phyloP scores from a whole-genome alignment of 2,113 vertebrate species.

The Stomatorhinus ivindoensis region DNA sequence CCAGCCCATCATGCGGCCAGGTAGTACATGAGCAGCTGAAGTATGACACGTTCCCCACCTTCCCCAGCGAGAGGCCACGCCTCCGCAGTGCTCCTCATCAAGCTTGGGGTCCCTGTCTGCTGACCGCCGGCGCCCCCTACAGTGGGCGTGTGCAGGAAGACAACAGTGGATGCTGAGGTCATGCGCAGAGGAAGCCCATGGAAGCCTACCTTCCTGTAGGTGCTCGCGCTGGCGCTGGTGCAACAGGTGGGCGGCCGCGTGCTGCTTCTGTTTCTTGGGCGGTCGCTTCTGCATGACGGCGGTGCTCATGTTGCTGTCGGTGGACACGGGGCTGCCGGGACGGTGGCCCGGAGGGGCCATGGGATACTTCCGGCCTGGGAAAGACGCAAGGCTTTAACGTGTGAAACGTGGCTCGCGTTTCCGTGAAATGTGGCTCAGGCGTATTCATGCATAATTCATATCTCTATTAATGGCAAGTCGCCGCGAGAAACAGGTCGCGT shows the following conservation, averaged over 20 bases:
- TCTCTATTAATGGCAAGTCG: background rate
- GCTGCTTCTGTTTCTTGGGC: conserved; percentile 90
- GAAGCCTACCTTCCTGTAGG: conserved; percentile 80
- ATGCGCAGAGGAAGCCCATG: background rate
- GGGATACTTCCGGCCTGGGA: conserved; percentile 84
- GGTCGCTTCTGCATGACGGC: conserved; percentile 87
- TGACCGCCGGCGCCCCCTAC: background rate
- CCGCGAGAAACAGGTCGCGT: background rate
- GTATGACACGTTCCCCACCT: background rate
- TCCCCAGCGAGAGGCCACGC: background rate
- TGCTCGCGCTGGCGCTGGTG: conserved; percentile 81
- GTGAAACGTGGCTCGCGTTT: background rate
- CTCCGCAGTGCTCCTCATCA: background rate
- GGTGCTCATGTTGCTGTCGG: conserved; percentile 93
- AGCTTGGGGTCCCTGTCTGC: background rate
- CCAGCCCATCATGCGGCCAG: background rate
- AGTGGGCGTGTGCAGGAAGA: background rate
- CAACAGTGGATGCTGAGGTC: background rate
- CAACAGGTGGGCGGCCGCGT: conserved; percentile 64
- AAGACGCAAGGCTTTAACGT: background rate
- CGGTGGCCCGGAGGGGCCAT: conserved; percentile 75
- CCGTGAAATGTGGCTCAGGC: background rate
- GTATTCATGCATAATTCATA: background rate
- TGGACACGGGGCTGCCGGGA: conserved; percentile 89
- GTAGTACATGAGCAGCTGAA: background rate